phyloP scores from a whole-genome alignment of 2,888 invertebrate genomes.

The Eupeodes luniger region DNA sequence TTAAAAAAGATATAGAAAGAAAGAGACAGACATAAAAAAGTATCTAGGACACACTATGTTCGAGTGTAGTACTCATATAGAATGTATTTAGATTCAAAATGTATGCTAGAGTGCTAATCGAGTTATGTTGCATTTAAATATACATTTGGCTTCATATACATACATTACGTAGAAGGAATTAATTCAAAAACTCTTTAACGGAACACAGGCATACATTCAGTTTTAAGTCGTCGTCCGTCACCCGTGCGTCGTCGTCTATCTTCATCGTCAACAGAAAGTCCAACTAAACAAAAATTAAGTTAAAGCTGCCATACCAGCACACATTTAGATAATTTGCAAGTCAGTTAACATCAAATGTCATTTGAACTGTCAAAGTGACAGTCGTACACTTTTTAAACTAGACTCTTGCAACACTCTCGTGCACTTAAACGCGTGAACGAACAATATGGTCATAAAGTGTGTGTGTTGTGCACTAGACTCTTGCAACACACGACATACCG shows the following conservation, averaged over 20 bases:
- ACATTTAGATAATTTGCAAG: slow-evolving; percentile 53
- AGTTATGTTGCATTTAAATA: slow-evolving; percentile 52
- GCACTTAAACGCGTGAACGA: slow-evolving; percentile 24
- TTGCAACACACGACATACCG: neutral
- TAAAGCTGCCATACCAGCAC: slow-evolving; percentile 46
- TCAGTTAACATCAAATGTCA: slow-evolving; percentile 57
- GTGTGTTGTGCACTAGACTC: slow-evolving; percentile 1
- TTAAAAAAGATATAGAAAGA: neutral
- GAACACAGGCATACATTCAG: slow-evolving; percentile 40
- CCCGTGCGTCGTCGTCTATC: too few relatives aligned
- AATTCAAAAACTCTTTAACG: slow-evolving; percentile 54
- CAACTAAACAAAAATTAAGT: slow-evolving; percentile 10
- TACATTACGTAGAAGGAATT: neutral
- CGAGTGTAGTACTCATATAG: too few relatives aligned
- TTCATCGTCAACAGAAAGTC: slow-evolving; percentile 1
- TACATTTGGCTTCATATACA: slow-evolving; percentile 25
- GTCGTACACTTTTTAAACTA: neutral
- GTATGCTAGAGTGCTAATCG: slow-evolving; percentile 34
- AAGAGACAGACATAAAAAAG: neutral
- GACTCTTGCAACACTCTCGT: neutral
- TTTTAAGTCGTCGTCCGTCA: neutral
- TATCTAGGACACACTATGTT: slow-evolving; percentile 44
- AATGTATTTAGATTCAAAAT: slow-evolving; percentile 23
- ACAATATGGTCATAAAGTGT: neutral
- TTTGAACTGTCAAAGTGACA: slow-evolving; percentile 51